Evolutionary conservation across 2,888 invertebrate species (phyloP), one percentile per base, ranked within the genome.

Genomic region (Lymantria dispar): DNA sequence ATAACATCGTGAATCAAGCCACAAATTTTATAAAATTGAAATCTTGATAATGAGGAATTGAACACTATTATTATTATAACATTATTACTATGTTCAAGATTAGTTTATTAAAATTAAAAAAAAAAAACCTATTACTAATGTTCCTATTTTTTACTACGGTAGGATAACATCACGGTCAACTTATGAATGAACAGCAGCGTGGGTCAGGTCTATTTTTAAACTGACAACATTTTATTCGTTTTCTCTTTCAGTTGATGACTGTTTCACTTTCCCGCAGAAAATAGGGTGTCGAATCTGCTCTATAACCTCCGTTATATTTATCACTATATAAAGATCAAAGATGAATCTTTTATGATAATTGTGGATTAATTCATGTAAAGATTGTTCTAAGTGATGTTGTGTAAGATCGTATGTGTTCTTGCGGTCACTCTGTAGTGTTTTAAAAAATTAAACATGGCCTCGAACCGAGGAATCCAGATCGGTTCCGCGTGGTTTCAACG

Each of bases 401-500:
- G 86, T 89, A 87, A 85, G 87, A 90, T 87, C 85, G 85, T 83
- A 85, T 87, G 83, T 87, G 83, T 88, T 84, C 87, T 88, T 85
- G 84, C 87, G 87, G 78, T 87, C 83, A 83, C 83, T 87, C 83
- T 88, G 85, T 91, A 91, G 89, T 86, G 82, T 87, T 88, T 87
- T 84, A 79, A 87, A 87, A 90, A 89, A 89, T 91, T 91, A 91
- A 94, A 93, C 94, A 96, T 96, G 96, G 96, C 96, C 94, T 96
- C 96, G 91, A 95, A 96, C 92, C 93, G 95, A 93, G 97, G 97
- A 90, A 95, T 98, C 92, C 97, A 97, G 94, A 96, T 96, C 86
- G 98, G 98, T 92, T 97, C 97, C 88, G 98, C 98, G 92, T 99
- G 98, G 98, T 98, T 98, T 94, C 98, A 99, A 93, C 96, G 97